These are phyloP conservation scores for Lypha dubia DNA, from an alignment of 2,888 invertebrate species.

Conservation along the genomic window DNA sequence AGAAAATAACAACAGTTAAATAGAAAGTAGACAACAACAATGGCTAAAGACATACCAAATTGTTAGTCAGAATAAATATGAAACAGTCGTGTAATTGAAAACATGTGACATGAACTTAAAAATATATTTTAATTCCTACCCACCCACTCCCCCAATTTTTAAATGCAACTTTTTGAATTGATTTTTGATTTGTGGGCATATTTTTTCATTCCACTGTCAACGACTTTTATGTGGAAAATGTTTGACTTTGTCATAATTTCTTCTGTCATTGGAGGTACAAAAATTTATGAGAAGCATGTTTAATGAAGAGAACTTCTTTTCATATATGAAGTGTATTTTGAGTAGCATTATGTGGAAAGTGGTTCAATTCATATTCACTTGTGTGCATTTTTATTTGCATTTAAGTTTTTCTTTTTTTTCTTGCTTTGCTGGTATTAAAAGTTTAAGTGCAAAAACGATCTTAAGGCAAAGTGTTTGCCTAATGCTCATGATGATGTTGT, in stretches of 20 bases:
- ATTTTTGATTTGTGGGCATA: background rate
- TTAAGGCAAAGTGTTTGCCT: slow-evolving; percentile 31
- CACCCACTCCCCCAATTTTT: background rate
- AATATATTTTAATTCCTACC: background rate
- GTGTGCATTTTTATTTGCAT: background rate
- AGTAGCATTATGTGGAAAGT: slow-evolving; percentile 46
- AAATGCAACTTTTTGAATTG: no score
- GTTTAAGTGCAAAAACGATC: slow-evolving; percentile 40
- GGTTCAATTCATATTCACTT: slow-evolving; percentile 13
- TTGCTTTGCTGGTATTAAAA: background rate
- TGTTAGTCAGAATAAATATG: slow-evolving; percentile 15
- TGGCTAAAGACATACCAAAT: slow-evolving; percentile 20
- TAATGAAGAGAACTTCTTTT: slow-evolving; percentile 37
- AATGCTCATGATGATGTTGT: slow-evolving; percentile 29
- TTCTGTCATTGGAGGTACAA: slow-evolving; percentile 1
- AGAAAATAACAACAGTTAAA: background rate
- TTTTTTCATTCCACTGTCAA: background rate
- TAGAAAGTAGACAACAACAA: background rate
- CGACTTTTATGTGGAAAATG: background rate
- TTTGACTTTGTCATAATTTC: slow-evolving; percentile 47
- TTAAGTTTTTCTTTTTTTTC: background rate
- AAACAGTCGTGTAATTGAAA: background rate
- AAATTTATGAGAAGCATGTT: slow-evolving; percentile 19
- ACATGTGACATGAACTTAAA: slow-evolving; percentile 3
- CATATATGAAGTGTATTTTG: slow-evolving; percentile 36